These are phyloP conservation scores for Caenorhabditis sp. DNA, from an alignment of 2,888 invertebrate genomes.

Conservation along the genomic window DNA sequence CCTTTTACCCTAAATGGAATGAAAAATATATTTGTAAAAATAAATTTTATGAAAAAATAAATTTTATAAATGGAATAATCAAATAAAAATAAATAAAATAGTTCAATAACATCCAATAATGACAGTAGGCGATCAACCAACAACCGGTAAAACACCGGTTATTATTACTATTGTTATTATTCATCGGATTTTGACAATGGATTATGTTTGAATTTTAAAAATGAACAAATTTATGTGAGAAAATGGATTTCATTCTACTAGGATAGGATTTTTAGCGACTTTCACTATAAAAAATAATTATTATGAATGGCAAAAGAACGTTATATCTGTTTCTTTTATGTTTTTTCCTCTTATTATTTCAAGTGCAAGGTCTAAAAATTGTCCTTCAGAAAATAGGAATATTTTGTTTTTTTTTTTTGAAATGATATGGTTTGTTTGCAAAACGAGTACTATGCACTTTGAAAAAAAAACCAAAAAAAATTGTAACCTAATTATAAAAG, in stretches of 20 bases:
- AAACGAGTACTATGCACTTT: background rate
- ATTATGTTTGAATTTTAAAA: background rate
- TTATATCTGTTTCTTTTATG: background rate
- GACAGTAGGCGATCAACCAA: background rate
- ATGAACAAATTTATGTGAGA: background rate
- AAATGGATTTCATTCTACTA: background rate
- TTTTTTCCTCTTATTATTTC: background rate
- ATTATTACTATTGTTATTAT: slow-evolving; percentile 5
- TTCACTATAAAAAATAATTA: background rate
- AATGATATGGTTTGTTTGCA: slow-evolving; percentile 1
- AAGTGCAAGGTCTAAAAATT: slow-evolving; percentile 1
- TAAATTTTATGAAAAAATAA: too few species aligned
- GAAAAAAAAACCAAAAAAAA: background rate
- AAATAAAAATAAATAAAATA: background rate
- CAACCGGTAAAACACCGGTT: slow-evolving; percentile 23
- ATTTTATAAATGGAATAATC: slow-evolving; percentile 8
- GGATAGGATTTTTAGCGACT: background rate
- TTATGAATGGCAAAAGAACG: background rate
- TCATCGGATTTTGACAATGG: background rate
- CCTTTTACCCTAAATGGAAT: too few species aligned
- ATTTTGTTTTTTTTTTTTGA: background rate
- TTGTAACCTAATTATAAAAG: background rate
- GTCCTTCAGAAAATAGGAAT: background rate
- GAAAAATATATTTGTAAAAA: background rate
- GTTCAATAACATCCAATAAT: background rate